Base-by-base conservation (phyloP, 35 echinoderm and acorn worm genomes). In the Lytechinus pictus region DNA sequence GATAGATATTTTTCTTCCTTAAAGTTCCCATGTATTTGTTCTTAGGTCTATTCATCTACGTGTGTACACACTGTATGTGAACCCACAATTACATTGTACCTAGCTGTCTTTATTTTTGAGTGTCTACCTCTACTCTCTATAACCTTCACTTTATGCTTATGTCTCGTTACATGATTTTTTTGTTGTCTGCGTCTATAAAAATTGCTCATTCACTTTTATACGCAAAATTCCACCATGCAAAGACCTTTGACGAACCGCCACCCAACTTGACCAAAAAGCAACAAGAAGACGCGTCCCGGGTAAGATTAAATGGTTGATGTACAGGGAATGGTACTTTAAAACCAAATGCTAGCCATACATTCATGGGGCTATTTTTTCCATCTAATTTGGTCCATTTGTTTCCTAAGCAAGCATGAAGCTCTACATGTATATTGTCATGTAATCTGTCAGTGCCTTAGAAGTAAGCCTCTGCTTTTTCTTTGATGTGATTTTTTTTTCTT, bases 241-340 rank as follows among this genome's bases (percentile, higher is more conserved):
- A 96, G 96, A 94, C 96, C 55, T 54, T 92, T 52, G 96, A 96
- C 10, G 92, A 92, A 44, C 95, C 54, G 72, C 27, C 95, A 28
- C 97, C 95, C 94, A 96, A 95, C 94, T 91, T 97, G 95, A 97
- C 95, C 55, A 97, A 97, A 94, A 97, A 97, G 88, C 97, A 97
- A 94, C 94, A 96, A 86, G 97, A 97, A 57, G 97, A 97, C 94
- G 95, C 97, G 11, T 56, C 61, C 12, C 94, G 97, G 97, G 95
- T 97, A 97, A 96, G 97, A 92, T 89, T 94, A 27, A 21, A 21
- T 93, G 92, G 54, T 93, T 93, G 88, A 90, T 90, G 88, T 90
- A 54, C 86, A 90, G 88, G 88, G 29, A 54, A 54, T 12, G 88
- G 88, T 54, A 9, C 29, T 44, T 14, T 44, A 90, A 58, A 90